These are phyloP conservation scores for Chrysochloris asiatica DNA, from an alignment of 2,113 vertebrate genomes.

Conservation along the genomic window DNA sequence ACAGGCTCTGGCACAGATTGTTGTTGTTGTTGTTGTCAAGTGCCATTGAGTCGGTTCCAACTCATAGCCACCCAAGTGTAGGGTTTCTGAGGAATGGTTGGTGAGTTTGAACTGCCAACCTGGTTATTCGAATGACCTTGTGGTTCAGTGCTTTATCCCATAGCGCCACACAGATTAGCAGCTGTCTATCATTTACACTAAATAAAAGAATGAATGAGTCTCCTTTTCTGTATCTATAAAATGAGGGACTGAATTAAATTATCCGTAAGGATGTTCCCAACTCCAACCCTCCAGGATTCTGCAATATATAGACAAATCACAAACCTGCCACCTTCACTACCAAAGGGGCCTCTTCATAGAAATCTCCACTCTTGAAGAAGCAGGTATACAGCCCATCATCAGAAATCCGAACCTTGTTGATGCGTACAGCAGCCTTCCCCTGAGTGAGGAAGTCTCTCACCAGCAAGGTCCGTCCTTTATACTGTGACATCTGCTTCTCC, in stretches of 20 bases:
- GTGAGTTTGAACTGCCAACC: too few relatives aligned
- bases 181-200: background rate
- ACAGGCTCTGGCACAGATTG: too few relatives aligned
- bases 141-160: too few relatives aligned
- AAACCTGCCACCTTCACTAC: conserved; percentile 60
- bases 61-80: too few relatives aligned
- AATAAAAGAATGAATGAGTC: too few relatives aligned
- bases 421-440: background rate
- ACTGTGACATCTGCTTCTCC: background rate
- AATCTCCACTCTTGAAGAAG: conserved; percentile 22
- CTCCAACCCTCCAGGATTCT: background rate
- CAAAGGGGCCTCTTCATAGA: background rate
- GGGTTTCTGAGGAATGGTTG: too few relatives aligned
- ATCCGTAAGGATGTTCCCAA: background rate
- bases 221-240: background rate
- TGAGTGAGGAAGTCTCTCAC: background rate
- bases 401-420: background rate
- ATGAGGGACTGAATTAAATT: background rate
- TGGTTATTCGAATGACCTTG: too few relatives aligned
- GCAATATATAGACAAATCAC: background rate
- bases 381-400: background rate
- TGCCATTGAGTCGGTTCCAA: too few relatives aligned
- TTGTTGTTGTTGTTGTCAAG: too few relatives aligned
- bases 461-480: background rate
- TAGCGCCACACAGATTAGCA: background rate